Base-by-base conservation (phyloP, 2,888 invertebrate genomes). In the Teleogryllus oceanicus region DNA sequence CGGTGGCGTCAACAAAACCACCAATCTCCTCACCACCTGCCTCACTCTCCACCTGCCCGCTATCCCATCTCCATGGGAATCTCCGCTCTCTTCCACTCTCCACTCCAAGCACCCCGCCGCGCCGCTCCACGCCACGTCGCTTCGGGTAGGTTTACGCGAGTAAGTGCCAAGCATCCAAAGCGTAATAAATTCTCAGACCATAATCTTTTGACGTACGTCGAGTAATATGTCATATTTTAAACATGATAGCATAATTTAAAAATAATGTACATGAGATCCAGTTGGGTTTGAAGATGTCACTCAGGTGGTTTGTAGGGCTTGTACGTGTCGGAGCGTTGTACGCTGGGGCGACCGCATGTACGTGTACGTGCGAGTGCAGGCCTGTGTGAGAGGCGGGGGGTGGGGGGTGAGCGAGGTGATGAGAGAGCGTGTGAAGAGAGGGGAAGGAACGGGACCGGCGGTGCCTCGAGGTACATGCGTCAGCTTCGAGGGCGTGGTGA, bases 171-270 rank as follows among this genome's bases (percentile, higher is more conserved):
- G 62, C 62, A 62, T 62, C 62, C n/a, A 62, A 62, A 62, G 62
- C 62, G 62, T 62, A 62, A 62, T 62, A 62, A 62, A 62, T 62
- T 62, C 62, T 62, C 62, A 62, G 16, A 62, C 62, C 62, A 62
- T 62, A 62, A 62, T 62, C 62, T 62, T 62, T 62, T 62, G 62
- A 62, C 62, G n/a, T n/a, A 62, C n/a, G 62, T 62, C 62, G 13
- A 62, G 62, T 62, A 62, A 62, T 62, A 13, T 18, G 62, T 62
- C 62, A 62, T 62, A 62, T 62, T 62, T 62, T 62, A 62, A 62
- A 62, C n/a, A n/a, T 62, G 62, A 62, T 62, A 62, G 62, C 62
- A 62, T 62, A 62, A 62, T 62, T 62, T 62, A 62, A 62, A 62
- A 62, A 62, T 62, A 62, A 62, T 62, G 62, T n/a, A 62, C 62